phyloP scores from a whole-genome alignment of 1,140 invertebrate species.

The Gryllus bimaculatus region DNA sequence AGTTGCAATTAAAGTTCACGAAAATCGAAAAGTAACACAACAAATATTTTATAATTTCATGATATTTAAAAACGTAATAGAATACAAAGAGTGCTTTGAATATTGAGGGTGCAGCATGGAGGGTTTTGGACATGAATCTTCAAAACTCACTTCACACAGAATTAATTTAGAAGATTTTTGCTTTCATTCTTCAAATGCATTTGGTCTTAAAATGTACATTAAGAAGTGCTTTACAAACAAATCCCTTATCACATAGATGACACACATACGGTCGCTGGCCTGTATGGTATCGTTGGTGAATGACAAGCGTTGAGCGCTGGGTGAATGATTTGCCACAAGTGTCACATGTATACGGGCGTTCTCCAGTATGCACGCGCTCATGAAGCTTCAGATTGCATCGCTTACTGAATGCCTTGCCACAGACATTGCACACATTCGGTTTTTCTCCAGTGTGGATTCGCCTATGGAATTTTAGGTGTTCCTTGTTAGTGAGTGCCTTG shows the following conservation, averaged over 20 bases:
- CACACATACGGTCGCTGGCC: conserved; percentile 26
- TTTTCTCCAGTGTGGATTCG: conserved; percentile 49
- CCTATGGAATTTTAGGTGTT: conserved; percentile 44
- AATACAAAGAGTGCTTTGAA: too few species aligned
- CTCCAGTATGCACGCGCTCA: conserved; percentile 54
- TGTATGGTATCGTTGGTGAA: conserved; percentile 29
- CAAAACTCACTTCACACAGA: too few species aligned
- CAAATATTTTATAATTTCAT: too few species aligned
- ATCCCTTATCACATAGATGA: conserved; percentile 34
- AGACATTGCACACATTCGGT: conserved; percentile 36
- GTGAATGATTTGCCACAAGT: conserved; percentile 26
- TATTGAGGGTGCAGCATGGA: too few species aligned
- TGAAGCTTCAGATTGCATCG: conserved; percentile 53
- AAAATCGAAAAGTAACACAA: too few species aligned
- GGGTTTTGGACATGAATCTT: too few species aligned
- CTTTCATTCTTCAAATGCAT: background rate
- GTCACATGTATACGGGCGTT: conserved; percentile 43
- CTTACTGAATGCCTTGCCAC: conserved; percentile 48
- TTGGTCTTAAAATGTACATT: conserved; percentile 26
- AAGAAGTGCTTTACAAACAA: conserved; percentile 28
- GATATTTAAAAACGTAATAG: too few species aligned
- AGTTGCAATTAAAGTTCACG: too few species aligned
- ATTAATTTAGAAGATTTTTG: too few species aligned
- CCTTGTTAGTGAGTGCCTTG: conserved; percentile 36
- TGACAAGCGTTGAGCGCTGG: conserved; percentile 22